phyloP scores from a whole-genome alignment of 2,797 vertebrate genomes.

The Thunnus albacares region DNA sequence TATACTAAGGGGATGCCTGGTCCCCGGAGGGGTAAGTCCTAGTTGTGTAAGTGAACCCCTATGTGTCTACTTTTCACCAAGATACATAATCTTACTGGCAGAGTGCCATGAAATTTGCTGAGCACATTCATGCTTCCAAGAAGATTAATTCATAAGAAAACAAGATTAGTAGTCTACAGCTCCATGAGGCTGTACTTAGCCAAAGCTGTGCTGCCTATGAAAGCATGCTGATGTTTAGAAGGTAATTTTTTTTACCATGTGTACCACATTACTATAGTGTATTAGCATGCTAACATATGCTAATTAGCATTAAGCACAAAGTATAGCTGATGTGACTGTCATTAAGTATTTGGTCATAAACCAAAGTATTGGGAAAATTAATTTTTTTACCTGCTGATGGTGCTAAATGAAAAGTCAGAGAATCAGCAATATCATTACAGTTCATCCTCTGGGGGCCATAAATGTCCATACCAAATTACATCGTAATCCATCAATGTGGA shows the following conservation, averaged over 20 bases:
- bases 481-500: not conserved
- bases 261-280: not conserved
- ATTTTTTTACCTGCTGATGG: conserved; percentile 1
- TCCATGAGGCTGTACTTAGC: not conserved
- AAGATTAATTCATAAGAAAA: not conserved
- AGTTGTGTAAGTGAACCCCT: not conserved
- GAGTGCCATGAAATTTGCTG: not conserved
- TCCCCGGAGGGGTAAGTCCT: not conserved
- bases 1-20: not conserved
- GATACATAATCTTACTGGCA: not conserved
- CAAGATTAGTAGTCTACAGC: not conserved
- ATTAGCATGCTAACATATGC: not conserved
- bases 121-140: not conserved
- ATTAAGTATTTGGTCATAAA: conserved; percentile 1
- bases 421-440: not conserved
- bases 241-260: not conserved
- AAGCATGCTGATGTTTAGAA: not conserved
- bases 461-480: not conserved
- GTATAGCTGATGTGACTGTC: not conserved
- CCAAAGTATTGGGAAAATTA: not conserved
- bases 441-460: conserved; percentile 25
- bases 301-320: not conserved
- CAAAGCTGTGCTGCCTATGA: not conserved
- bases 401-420: not conserved
- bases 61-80: not conserved